These are phyloP conservation scores for Drosophila infuscata DNA, from an alignment of 2,888 invertebrate species.

Conservation along the genomic window DNA sequence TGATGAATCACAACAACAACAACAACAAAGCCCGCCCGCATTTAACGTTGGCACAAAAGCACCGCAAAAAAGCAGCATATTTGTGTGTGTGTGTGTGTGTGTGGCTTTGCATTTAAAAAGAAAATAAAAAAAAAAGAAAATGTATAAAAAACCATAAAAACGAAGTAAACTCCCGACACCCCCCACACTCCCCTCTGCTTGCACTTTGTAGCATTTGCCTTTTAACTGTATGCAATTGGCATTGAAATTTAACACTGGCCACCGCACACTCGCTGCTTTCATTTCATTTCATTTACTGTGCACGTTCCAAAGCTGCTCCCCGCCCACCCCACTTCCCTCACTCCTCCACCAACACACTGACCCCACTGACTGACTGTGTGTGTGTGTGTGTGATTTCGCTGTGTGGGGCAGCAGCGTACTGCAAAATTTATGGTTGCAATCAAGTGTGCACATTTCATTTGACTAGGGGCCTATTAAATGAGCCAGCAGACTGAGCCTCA, in stretches of 20 bases:
- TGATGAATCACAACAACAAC: slow-evolving; percentile 53
- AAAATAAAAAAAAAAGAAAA: not conserved
- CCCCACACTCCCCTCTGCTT: not conserved
- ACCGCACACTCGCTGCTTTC: slow-evolving; percentile 11
- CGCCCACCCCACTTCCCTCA: not conserved
- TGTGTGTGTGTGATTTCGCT: slow-evolving; percentile 28
- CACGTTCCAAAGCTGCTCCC: slow-evolving; percentile 43
- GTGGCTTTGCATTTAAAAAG: slow-evolving; percentile 44
- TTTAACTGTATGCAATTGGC: slow-evolving; percentile 66
- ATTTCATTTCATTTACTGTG: slow-evolving; percentile 44
- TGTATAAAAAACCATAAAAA: slow-evolving; percentile 27
- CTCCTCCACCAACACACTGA: not conserved
- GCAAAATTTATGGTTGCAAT: slow-evolving; percentile 69
- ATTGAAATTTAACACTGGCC: slow-evolving; percentile 75
- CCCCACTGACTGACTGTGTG: slow-evolving; percentile 36
- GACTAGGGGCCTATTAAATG: slow-evolving; percentile 52
- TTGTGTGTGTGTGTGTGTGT: slow-evolving; percentile 8
- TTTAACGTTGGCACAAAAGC: slow-evolving; percentile 50
- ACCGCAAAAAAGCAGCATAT: slow-evolving; percentile 37
- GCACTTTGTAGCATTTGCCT: slow-evolving; percentile 5
- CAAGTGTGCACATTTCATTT: slow-evolving; percentile 70
- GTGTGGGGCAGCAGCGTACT: slow-evolving; percentile 1
- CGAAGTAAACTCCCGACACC: not conserved
- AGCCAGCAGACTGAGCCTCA: slow-evolving; percentile 6
- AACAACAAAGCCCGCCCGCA: slow-evolving; percentile 43